Evolutionary conservation across 2,888 invertebrate species (phyloP), one percentile per base, ranked within the genome.

Genomic region (Leptinotarsa rubiginosa): DNA sequence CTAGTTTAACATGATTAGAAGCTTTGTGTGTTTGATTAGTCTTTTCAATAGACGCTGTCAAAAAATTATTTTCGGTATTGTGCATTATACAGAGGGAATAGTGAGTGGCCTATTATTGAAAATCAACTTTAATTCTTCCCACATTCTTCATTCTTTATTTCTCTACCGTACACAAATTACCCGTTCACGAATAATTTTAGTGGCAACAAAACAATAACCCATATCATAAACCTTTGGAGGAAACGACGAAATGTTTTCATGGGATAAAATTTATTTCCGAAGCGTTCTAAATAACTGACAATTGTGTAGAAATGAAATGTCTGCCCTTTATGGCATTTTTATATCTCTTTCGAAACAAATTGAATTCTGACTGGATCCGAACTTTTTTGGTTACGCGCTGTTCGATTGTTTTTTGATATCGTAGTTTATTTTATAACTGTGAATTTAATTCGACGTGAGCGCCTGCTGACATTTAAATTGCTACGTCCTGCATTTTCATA

Each of bases 281-380:
- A 18, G 65, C 71, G 68, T 74, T 74, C 71, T 54, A 54, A 67
- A 70, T 71, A 71, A 74, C 74, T 54, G 70, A 54, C 56, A 70
- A 73, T 66, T 71, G 70, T 69, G 71, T 76, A 70, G 72, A 73
- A 73, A 76, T 73, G 71, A 70, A 73, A 73, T 73, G 67, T 59
- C 71, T 65, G 71, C 69, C 64, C 69, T 73, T 69, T 73, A 71
- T 69, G 47, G 66, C 62, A 69, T 69, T 66, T 76, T 74, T 71
- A 72, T 74, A 69, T 73, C 76, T 71, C 71, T 76, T 69, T 66
- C 62, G 72, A 71, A 74, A 72, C 71, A 74, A 76, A 76, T 76
- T 76, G 72, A 72, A 76, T 69, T 65, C 56, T 69, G 47, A 72
- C 68, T 66, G 72, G 49, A 69, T 74, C 54, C 54, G 73, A 74